Evolutionary conservation across 2,888 invertebrate species (phyloP).

Genomic region (Cheilosia urbana): DNA sequence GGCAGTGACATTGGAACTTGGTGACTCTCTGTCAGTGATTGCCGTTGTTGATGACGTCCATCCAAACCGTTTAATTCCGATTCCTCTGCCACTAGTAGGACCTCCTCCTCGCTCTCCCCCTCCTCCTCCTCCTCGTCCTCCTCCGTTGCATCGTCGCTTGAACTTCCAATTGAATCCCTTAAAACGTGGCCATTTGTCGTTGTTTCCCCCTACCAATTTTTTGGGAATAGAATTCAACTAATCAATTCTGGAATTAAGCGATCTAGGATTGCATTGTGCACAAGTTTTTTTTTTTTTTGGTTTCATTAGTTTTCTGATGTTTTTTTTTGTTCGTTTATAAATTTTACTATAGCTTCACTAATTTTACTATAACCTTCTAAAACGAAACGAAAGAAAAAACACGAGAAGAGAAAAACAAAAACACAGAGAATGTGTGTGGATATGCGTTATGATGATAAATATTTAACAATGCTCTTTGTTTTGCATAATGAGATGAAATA

Average conservation of each 20-base stretch:
- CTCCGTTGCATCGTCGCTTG: conserved; percentile 80
- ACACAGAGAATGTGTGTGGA: conserved; percentile 70
- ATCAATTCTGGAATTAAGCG: conserved; percentile 80
- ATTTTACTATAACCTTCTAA: conserved; percentile 83
- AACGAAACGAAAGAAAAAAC: conserved; percentile 77
- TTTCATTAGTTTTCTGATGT: conserved; percentile 63
- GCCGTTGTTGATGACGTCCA: conserved; percentile 61
- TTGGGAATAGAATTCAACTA: conserved; percentile 84
- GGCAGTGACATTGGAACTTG: conserved; percentile 57
- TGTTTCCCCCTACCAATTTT: conserved; percentile 84
- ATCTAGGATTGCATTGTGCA: conserved; percentile 61
- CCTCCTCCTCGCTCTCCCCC: conserved; percentile 58
- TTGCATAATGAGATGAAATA: conserved; percentile 61
- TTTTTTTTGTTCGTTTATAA: conserved; percentile 76
- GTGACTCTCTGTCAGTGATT: conserved; percentile 39
- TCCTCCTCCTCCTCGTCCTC: conserved; percentile 74
- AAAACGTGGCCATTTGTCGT: conserved; percentile 84
- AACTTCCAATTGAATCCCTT: conserved; percentile 84
- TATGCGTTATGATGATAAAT: conserved; percentile 68
- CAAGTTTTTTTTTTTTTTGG: conserved; percentile 34
- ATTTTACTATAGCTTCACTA: conserved; percentile 83
- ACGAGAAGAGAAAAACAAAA: conserved; percentile 72
- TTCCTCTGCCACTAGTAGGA: conserved; percentile 49
- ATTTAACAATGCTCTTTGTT: conserved; percentile 32
- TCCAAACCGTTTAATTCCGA: conserved; percentile 59